Evolutionary conservation across 1,140 invertebrate species (phyloP).

Genomic region (Streblospio benedicti): DNA sequence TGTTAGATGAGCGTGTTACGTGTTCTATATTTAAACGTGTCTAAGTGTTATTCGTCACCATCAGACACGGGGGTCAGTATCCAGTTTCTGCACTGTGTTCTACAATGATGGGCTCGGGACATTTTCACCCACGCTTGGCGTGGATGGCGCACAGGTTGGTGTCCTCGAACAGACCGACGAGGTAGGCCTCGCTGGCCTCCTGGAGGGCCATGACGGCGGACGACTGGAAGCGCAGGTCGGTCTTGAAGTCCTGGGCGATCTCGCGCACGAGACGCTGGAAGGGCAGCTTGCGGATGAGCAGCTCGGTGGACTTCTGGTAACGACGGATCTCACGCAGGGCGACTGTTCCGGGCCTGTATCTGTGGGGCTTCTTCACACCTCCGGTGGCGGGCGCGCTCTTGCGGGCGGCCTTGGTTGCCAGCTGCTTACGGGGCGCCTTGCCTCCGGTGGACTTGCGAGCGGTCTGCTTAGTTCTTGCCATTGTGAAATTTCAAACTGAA

Average conservation of each 20-base stretch:
- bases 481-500: conserved; percentile 38
- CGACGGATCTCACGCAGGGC: conserved; percentile 76
- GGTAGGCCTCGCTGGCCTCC: conserved; percentile 81
- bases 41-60: too few species aligned
- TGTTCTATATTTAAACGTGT: too few species aligned
- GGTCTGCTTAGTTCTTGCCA: conserved; percentile 80
- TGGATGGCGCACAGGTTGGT: conserved; percentile 90
- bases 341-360: conserved; percentile 61
- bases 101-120: too few species aligned
- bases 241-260: conserved; percentile 71
- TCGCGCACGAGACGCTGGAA: conserved; percentile 78
- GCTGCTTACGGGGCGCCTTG: conserved; percentile 50
- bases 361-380: conserved; percentile 54
- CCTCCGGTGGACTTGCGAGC: conserved; percentile 57
- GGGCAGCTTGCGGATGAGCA: conserved; percentile 71
- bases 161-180: conserved; percentile 81
- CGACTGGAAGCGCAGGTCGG: conserved; percentile 54
- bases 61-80: too few species aligned
- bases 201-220: conserved; percentile 51
- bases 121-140: conserved; percentile 83
- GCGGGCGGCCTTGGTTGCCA: conserved; percentile 57
- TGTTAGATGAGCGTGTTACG: too few species aligned
- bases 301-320: conserved; percentile 77
- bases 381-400: conserved; percentile 52
- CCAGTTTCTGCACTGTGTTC: too few species aligned